phyloP scores from a whole-genome alignment of 2,113 vertebrate species.

The Eulemur macaco region DNA sequence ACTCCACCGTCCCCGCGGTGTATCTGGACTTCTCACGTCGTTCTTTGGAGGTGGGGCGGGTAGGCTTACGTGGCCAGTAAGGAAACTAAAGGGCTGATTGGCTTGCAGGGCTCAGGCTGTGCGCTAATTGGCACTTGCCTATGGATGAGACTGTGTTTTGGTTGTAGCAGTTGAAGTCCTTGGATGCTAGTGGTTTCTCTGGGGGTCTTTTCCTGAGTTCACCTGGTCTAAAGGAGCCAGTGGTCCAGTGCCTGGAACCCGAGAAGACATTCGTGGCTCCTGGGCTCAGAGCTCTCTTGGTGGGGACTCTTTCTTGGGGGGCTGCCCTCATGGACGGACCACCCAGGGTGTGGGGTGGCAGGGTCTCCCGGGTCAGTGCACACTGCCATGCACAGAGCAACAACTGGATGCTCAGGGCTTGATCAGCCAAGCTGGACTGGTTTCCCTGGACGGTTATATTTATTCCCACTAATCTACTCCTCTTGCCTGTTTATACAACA shows the following conservation, averaged over 20 bases:
- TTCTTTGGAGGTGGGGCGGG: neutral
- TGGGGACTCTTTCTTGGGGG: neutral
- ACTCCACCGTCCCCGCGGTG: neutral
- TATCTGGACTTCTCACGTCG: neutral
- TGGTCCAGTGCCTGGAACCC: neutral
- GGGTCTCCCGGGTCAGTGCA: neutral
- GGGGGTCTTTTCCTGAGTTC: neutral
- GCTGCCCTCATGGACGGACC: neutral
- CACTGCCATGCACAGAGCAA: neutral
- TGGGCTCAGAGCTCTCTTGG: neutral
- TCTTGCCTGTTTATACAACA: constrained; percentile 61
- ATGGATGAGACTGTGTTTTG: neutral
- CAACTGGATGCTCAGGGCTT: neutral
- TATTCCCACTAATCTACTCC: constrained; percentile 62
- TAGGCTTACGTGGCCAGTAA: neutral
- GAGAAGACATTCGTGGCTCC: neutral
- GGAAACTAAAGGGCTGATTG: neutral
- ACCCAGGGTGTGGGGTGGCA: constrained; percentile 2
- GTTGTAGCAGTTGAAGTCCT: neutral
- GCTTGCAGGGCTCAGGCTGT: neutral
- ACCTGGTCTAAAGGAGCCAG: neutral
- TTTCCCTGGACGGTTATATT: constrained; percentile 58
- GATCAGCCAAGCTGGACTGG: neutral
- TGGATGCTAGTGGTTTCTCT: neutral
- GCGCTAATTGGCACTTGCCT: neutral